Evolutionary conservation across 1,140 invertebrate species (phyloP), one percentile per base, ranked within the genome.

Genomic region (Sinella curviseta): DNA sequence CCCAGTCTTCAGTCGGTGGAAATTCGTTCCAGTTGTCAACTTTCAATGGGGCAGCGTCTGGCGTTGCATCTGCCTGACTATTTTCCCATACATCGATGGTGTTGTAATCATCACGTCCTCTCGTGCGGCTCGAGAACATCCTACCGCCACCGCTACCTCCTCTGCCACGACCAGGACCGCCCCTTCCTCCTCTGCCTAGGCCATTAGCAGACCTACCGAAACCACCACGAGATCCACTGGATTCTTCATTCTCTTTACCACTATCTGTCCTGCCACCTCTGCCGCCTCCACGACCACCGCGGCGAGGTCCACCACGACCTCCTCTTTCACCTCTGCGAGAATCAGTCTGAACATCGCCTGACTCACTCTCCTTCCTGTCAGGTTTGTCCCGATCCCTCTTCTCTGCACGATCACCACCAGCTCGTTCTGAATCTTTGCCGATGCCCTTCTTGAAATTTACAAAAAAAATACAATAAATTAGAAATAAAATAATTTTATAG

Each of bases 1-100:
- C 95, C 96, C 95, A 97, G 85, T 97, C 95, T 87, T 95, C 94
- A 84, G 91, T 89, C 17, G 88, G 77, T 36, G 81, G 81, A 80
- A 84, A 84, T 65, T 82, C 83, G n/a, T 77, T 76, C 83, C 83
- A 84, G 28, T 84, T 77, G 39, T 82, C 83, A 57, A 84, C 82
- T 83, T 84, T 84, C 14, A 84, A 48, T 48, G 79, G 77, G 17
- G 76, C 31, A 28, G 28, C 73, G 14, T 82, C 81, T n/a, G 76
- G 33, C 20, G 79, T 33, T 60, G 77, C 26, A 36, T 83, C 77
- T 33, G 78, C 80, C n/a, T 85, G 84, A 84, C 79, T 82, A 73
- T 84, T 84, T 67, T 84, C 83, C 84, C 84, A 85, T 31, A 82
- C 81, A 39, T 83, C 82, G 36, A 82, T 81, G 33, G 82, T 75